Percentiles rank a stretch among this genome's conserved stretches.
Evolutionary conservation across 2,797 vertebrate genomes (phyloP).

Genomic region (Austrolebias charrua): DNA sequence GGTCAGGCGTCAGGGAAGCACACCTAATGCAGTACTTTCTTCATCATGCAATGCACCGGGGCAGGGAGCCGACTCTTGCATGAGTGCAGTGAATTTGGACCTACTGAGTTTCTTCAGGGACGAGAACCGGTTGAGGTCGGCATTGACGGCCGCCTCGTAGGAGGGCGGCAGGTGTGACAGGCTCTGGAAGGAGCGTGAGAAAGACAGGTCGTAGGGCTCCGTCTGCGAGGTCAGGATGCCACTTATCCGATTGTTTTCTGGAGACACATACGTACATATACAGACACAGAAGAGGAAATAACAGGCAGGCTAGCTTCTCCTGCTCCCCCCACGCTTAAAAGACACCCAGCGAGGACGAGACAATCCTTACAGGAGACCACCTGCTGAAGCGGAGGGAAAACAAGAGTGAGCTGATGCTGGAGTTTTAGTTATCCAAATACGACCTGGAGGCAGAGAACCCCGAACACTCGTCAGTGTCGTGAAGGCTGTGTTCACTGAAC

Average conservation of each 20-base stretch:
- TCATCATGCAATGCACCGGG: slow-evolving; percentile 62
- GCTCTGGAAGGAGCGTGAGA: slow-evolving; percentile 98
- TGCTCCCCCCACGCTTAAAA: neutral
- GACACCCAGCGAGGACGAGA: slow-evolving; percentile 24
- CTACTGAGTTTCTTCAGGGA: slow-evolving; percentile 98
- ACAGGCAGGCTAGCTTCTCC: slow-evolving; percentile 56
- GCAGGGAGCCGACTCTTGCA: slow-evolving; percentile 57
- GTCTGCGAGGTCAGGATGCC: slow-evolving; percentile 98
- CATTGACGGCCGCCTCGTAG: slow-evolving; percentile 94
- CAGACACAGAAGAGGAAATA: slow-evolving; percentile 67
- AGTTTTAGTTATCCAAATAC: slow-evolving; percentile 54
- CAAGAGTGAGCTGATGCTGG: slow-evolving; percentile 33
- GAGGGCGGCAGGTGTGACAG: slow-evolving; percentile 96
- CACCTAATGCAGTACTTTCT: slow-evolving; percentile 39
- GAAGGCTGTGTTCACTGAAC: too few relatives aligned
- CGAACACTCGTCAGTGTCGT: neutral
- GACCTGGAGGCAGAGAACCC: slow-evolving; percentile 34
- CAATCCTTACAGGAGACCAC: slow-evolving; percentile 36
- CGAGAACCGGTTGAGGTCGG: slow-evolving; percentile 95
- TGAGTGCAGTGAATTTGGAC: slow-evolving; percentile 78
- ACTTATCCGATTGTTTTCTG: slow-evolving; percentile 95
- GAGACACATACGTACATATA: slow-evolving; percentile 79
- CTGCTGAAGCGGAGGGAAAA: slow-evolving; percentile 46
- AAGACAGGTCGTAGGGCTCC: slow-evolving; percentile 97
- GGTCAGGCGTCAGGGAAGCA: slow-evolving; percentile 34